phyloP scores from a whole-genome alignment of 2,113 vertebrate genomes.

The Myxocyprinus asiaticus region DNA sequence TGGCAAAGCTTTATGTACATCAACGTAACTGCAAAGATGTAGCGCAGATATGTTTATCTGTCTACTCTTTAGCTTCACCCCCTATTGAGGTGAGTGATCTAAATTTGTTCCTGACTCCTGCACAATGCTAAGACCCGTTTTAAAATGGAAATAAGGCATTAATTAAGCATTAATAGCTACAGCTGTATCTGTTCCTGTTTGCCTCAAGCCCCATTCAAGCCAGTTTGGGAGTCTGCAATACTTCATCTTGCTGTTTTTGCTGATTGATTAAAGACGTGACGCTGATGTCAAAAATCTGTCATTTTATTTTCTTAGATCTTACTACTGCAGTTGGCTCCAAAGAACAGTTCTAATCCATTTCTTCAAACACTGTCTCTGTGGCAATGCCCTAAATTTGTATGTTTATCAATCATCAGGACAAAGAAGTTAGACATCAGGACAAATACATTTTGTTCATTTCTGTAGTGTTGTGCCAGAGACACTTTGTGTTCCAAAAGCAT shows the following conservation, averaged over 20 bases:
- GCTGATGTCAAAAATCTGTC: slow-evolving; percentile 36
- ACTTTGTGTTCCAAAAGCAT: background rate
- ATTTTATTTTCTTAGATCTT: slow-evolving; percentile 30
- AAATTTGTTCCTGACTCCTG: background rate
- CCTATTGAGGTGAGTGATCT: background rate
- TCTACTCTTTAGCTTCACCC: background rate
- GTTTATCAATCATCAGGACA: slow-evolving; percentile 10
- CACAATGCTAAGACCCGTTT: background rate
- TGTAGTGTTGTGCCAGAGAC: slow-evolving; percentile 15
- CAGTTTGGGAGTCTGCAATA: background rate
- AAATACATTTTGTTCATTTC: slow-evolving; percentile 3
- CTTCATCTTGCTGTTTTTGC: slow-evolving; percentile 23
- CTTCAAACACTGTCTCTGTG: slow-evolving; percentile 21
- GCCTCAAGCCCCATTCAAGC: slow-evolving; percentile 32
- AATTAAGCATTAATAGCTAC: slow-evolving; percentile 52
- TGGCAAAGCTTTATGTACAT: background rate
- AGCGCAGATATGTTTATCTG: background rate
- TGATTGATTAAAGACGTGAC: slow-evolving; percentile 36
- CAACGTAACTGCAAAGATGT: background rate
- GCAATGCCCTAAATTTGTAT: slow-evolving; percentile 27
- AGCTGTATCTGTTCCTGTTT: slow-evolving; percentile 44
- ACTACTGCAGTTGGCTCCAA: slow-evolving; percentile 30
- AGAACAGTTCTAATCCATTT: slow-evolving; percentile 26
- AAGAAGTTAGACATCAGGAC: background rate
- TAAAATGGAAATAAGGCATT: slow-evolving; percentile 38